Percentiles rank a stretch among this genome's conserved stretches.
phyloP scores from a whole-genome alignment of 2,888 invertebrate species.

The Phrixothrix hirtus region DNA sequence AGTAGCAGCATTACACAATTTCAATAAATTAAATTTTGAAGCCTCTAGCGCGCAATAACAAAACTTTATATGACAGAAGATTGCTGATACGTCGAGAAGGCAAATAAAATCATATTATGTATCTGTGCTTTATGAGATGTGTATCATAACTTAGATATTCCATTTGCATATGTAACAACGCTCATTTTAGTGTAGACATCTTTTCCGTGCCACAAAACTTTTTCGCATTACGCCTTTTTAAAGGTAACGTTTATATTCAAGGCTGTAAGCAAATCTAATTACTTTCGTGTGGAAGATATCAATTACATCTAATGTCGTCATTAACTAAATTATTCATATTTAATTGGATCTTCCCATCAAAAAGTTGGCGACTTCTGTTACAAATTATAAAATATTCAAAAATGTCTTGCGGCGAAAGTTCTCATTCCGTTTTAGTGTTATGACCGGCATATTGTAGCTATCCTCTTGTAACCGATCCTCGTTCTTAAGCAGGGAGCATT shows the following conservation, averaged over 20 bases:
- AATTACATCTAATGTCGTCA: conserved; percentile 55
- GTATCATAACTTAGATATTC: conserved; percentile 55
- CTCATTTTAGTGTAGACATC: conserved; percentile 31
- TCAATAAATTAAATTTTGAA: conserved; percentile 20
- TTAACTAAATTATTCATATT: conserved; percentile 57
- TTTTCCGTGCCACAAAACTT: neutral
- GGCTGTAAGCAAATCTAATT: conserved; percentile 18
- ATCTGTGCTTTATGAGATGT: conserved; percentile 45
- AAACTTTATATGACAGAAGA: conserved; percentile 40
- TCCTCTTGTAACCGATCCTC: conserved; percentile 41
- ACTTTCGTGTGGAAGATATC: conserved; percentile 47
- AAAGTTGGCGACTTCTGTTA: conserved; percentile 57
- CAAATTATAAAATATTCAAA: conserved; percentile 56
- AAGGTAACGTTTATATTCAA: too few relatives aligned
- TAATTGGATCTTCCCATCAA: conserved; percentile 56
- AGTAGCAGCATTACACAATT: neutral
- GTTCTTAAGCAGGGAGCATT: conserved; percentile 42
- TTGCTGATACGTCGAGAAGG: conserved; percentile 32
- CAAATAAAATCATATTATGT: conserved; percentile 37
- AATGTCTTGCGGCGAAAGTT: conserved; percentile 49
- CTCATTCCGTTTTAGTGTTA: conserved; percentile 57
- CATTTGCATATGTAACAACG: conserved; percentile 58
- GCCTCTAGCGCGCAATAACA: conserved; percentile 30
- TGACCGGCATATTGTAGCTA: conserved; percentile 51
- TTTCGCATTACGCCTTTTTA: conserved; percentile 1